These are phyloP conservation scores for Protobothrops mucrosquamatus DNA, from an alignment of 2,113 vertebrate genomes.

Conservation along the genomic window DNA sequence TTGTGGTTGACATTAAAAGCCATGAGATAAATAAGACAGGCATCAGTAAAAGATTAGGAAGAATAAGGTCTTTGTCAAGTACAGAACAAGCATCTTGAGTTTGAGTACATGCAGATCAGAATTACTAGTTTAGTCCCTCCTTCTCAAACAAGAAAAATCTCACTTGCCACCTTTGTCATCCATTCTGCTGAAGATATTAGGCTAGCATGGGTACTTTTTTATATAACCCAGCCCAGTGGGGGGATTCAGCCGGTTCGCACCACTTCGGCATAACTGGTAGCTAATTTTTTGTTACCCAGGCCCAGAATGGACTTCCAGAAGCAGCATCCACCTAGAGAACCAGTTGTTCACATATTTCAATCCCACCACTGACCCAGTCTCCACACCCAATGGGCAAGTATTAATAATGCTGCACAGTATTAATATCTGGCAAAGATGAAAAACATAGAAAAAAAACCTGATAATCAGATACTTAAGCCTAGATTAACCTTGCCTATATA, in stretches of 20 bases:
- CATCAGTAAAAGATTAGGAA: not conserved
- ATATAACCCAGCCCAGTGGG: not conserved
- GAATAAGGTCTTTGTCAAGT: not conserved
- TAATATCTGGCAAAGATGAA: conserved; percentile 15
- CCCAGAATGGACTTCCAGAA: too few species aligned
- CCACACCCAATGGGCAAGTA: not conserved
- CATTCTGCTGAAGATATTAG: not conserved
- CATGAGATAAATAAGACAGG: not conserved
- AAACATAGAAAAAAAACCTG: conserved; percentile 29
- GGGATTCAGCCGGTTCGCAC: too few species aligned
- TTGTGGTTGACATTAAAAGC: not conserved
- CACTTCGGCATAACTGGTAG: too few species aligned
- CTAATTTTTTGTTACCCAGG: too few species aligned
- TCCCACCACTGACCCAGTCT: not conserved
- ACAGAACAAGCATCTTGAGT: not conserved
- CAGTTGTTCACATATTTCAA: too few species aligned
- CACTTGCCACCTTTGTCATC: not conserved
- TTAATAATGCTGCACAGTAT: conserved; percentile 20
- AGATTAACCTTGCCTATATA: conserved; percentile 43
- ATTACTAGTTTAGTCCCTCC: not conserved
- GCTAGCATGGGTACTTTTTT: not conserved
- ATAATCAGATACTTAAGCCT: conserved; percentile 42
- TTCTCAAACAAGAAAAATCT: not conserved
- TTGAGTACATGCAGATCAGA: not conserved
- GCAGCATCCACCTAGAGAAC: too few species aligned